Conservation (phyloP, 2,888 invertebrate species). For the Ormyrus nitidulus region DNA sequence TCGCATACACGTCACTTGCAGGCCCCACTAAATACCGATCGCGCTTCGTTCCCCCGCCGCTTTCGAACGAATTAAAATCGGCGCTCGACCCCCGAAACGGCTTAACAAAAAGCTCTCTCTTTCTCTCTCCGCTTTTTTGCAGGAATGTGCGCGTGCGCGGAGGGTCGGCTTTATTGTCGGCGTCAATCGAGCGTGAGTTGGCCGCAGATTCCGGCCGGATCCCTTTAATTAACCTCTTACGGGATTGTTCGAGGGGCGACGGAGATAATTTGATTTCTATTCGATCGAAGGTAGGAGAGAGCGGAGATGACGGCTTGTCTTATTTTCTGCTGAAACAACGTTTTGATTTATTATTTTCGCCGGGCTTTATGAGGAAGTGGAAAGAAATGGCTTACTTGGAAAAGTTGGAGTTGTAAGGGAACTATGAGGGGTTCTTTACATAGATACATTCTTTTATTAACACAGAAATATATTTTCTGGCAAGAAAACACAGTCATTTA, state of each 20-base stretch:
- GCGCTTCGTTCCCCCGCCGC: conserved; percentile 51
- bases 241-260: conserved; percentile 21
- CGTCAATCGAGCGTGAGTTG: conserved; percentile 55
- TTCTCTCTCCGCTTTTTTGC: neutral
- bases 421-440: no score
- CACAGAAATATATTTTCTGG: no score
- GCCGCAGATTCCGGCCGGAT: conserved; percentile 27
- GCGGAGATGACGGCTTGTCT: neutral
- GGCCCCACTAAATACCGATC: conserved; percentile 74
- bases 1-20: conserved; percentile 72
- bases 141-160: neutral
- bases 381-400: neutral
- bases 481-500: no score
- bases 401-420: no score
- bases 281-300: conserved; percentile 12
- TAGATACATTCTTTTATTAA: no score
- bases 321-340: conserved; percentile 15
- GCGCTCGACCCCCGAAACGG: neutral
- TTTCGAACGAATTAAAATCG: conserved; percentile 40
- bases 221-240: conserved; percentile 54
- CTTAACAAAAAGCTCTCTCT: conserved; percentile 1
- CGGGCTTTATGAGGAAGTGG: neutral
- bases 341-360: conserved; percentile 42
- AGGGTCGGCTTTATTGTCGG: conserved; percentile 43
- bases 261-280: conserved; percentile 46